A percentile compares a stretch with the other conserved stretches of the same genome.
Conservation (phyloP, 2,797 vertebrate species). For the Chromobotia macracanthus region DNA sequence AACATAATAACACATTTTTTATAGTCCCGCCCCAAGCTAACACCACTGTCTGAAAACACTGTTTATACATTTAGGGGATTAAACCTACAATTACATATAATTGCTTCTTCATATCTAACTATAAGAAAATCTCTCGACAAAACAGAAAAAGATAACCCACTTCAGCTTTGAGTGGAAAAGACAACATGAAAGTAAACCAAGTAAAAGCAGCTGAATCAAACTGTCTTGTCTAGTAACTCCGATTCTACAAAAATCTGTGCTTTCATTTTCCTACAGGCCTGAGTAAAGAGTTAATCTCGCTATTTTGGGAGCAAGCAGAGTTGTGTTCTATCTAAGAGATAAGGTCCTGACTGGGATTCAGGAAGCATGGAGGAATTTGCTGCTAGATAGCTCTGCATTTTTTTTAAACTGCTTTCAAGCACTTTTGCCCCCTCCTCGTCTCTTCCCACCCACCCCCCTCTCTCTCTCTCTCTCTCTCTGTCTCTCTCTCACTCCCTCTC, state of each 20-base stretch:
- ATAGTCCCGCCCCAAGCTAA: too few species aligned
- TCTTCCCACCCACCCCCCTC: constrained; percentile 48
- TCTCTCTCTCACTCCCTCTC: constrained; percentile 61
- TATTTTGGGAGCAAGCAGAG: constrained; percentile 80
- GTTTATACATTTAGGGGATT: too few species aligned
- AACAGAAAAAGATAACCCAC: too few species aligned
- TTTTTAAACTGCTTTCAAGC: constrained; percentile 70
- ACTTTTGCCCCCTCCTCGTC: constrained; percentile 34
- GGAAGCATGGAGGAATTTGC: constrained; percentile 81
- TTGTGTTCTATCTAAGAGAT: constrained; percentile 78
- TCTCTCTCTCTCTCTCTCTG: constrained; percentile 60
- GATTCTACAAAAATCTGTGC: neutral
- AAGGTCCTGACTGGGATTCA: constrained; percentile 77
- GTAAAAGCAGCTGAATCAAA: too few species aligned
- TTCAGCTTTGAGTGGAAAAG: too few species aligned
- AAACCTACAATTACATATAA: too few species aligned
- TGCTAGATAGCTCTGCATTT: constrained; percentile 78
- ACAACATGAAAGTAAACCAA: too few species aligned
- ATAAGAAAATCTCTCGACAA: too few species aligned
- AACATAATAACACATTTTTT: too few species aligned
- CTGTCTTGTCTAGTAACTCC: neutral
- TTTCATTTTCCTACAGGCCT: constrained; percentile 48
- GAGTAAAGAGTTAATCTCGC: constrained; percentile 50
- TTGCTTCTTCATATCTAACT: too few species aligned
- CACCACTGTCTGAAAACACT: too few species aligned